These are phyloP conservation scores for Nipponia nippon DNA, from an alignment of 2,113 vertebrate species.

Conservation along the genomic window DNA sequence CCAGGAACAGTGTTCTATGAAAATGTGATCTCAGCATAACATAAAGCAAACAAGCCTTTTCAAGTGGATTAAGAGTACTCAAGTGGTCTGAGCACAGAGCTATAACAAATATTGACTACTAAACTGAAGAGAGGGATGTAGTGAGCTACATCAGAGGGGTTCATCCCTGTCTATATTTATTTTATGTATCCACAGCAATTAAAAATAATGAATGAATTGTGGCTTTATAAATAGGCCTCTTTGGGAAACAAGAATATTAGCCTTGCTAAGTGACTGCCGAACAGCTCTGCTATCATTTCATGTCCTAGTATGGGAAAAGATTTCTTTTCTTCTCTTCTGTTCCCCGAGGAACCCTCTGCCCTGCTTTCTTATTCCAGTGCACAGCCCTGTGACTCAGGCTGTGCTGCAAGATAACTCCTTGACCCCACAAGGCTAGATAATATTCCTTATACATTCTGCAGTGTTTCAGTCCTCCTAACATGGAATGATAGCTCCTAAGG, in stretches of 20 bases:
- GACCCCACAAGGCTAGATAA: not conserved
- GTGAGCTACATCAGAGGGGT: not conserved
- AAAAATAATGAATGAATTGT: conserved; percentile 3
- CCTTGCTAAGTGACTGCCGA: not conserved
- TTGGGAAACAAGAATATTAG: not conserved
- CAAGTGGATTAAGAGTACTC: conserved; percentile 33
- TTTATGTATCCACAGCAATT: not conserved
- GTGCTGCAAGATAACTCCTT: conserved; percentile 8
- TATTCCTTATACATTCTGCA: not conserved
- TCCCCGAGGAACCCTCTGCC: not conserved
- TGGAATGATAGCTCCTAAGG: conserved; percentile 1
- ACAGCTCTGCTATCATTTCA: not conserved
- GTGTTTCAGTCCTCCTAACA: not conserved
- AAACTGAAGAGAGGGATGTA: not conserved
- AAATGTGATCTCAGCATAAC: conserved; percentile 27
- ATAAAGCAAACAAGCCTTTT: conserved; percentile 42
- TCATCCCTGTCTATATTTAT: conserved; percentile 23
- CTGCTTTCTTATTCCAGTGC: not conserved
- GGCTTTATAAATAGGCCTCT: not conserved
- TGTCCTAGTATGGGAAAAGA: not conserved
- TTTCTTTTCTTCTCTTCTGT: not conserved
- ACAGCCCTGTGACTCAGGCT: conserved; percentile 13
- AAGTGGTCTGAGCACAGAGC: conserved; percentile 1
- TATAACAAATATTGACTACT: conserved; percentile 49
- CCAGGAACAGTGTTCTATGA: not conserved